These are phyloP conservation scores for Orientallactaga bullata DNA, from an alignment of 2,113 vertebrate species.

Conservation along the genomic window DNA sequence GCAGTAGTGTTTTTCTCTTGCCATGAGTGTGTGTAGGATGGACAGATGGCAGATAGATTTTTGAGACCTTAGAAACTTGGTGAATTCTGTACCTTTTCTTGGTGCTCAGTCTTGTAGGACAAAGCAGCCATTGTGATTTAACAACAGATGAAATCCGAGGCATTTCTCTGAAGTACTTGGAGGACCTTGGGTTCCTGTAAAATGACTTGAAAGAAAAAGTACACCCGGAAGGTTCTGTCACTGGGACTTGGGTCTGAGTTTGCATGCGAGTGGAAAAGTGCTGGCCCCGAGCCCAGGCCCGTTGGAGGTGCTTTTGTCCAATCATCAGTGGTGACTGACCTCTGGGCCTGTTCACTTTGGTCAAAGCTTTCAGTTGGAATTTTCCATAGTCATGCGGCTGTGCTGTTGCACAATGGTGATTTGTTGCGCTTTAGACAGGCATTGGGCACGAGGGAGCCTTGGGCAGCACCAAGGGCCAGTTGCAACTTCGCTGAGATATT, in stretches of 20 bases:
- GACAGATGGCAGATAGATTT: neutral
- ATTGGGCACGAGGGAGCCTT: neutral
- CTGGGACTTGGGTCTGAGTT: conserved; percentile 71
- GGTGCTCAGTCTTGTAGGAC: neutral
- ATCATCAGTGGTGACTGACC: conserved; percentile 69
- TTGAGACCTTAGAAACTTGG: conserved; percentile 37
- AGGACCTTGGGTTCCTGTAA: conserved; percentile 79
- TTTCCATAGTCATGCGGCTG: conserved; percentile 72
- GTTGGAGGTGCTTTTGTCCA: conserved; percentile 73
- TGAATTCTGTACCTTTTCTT: conserved; percentile 25
- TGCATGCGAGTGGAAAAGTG: conserved; percentile 70
- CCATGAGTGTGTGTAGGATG: neutral
- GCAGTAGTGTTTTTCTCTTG: neutral
- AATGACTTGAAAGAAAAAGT: conserved; percentile 79
- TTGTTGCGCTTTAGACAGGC: neutral
- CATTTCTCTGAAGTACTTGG: conserved; percentile 80
- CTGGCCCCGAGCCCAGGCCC: conserved; percentile 74
- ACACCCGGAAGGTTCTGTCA: conserved; percentile 76
- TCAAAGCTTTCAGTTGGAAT: conserved; percentile 80
- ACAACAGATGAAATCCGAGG: conserved; percentile 66
- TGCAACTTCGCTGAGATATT: neutral
- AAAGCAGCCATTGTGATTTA: conserved; percentile 54
- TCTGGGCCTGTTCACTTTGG: conserved; percentile 75
- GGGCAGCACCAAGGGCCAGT: neutral
- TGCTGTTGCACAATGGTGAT: neutral